Evolutionary conservation across 2,888 invertebrate genomes (phyloP).

Genomic region (Limnephilus lunatus): DNA sequence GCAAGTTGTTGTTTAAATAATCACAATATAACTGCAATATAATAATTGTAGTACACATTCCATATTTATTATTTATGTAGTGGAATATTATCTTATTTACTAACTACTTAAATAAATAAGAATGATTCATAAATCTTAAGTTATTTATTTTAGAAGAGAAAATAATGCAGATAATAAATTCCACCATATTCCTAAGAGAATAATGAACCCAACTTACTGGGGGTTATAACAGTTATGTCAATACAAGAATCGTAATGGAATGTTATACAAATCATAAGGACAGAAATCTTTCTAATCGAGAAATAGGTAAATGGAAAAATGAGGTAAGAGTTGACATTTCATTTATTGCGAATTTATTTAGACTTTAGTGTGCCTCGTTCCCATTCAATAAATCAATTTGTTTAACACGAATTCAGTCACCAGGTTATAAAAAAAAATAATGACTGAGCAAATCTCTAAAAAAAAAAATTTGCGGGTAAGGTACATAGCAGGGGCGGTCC

Average conservation of each 20-base stretch:
- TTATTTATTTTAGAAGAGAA: not conserved
- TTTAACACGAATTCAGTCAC: too few species aligned
- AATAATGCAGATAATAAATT: not conserved
- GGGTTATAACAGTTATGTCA: not conserved
- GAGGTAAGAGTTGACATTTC: too few species aligned
- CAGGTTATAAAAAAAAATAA: too few species aligned
- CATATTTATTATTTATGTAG: not conserved
- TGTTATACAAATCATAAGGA: not conserved
- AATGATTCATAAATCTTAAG: not conserved
- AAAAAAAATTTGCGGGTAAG: too few species aligned
- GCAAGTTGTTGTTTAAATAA: not conserved
- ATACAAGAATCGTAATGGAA: not conserved
- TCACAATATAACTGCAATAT: not conserved
- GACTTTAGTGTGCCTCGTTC: too few species aligned
- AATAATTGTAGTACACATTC: not conserved
- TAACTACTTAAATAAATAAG: not conserved
- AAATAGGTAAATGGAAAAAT: too few species aligned
- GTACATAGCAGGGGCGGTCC: too few species aligned
- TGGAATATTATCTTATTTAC: not conserved
- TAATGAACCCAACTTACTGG: not conserved
- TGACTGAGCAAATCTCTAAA: too few species aligned
- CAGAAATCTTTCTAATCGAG: not conserved
- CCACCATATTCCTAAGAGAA: not conserved
- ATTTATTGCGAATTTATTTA: too few species aligned
- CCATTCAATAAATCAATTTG: too few species aligned